Base-by-base conservation (phyloP, 1,140 invertebrate genomes). In the Drosophila quadrilineata region DNA sequence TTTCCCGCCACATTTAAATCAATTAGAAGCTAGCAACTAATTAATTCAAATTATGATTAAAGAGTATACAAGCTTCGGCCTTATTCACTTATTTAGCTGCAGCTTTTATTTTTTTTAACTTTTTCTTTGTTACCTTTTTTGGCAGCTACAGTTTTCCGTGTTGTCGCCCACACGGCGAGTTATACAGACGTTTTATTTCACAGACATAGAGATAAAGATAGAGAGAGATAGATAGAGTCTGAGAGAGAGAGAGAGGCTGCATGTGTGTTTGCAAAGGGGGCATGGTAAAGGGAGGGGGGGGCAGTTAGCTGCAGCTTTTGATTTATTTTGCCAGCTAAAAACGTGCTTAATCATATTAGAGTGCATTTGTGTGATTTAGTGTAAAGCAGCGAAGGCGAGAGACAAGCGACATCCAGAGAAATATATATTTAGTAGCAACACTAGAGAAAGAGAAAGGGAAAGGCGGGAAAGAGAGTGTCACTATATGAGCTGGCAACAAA, bases 311-410 rank as follows among this genome's bases (percentile, higher is more conserved):
- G 63, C 63, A 60, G 50, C 69, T 84, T 59, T 84, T 82, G 76
- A 82, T 82, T 82, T 82, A 82, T 82, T 82, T 82, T 74, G n/a
- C 57, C 63, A 82, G 76, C 76, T 82, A 84, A 82, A 82, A 82
- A 82, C 77, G 76, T 82, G 76, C 76, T 82, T 82, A 84, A 82
- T 82, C 76, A 82, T 82, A 84, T 82, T 84, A 82, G 77, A 82
- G 77, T 84, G 77, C 77, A 84, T 82, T 82, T 84, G 63, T 82
- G 72, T 84, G 76, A 82, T 82, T 82, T 84, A 84, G 68, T 72
- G 54, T 69, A 45, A 76, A 80, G 33, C 60, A 43, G 33, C 35
- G 49, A 38, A 40, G 35, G 16, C 22, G 29, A 50, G 31, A 56
- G 28, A 26, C 2, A 31, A 28, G 14, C 48, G 41, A 65, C 26